These are phyloP conservation scores for Himalopsyche kuldschensis DNA, from an alignment of 2,888 invertebrate genomes.

Conservation along the genomic window DNA sequence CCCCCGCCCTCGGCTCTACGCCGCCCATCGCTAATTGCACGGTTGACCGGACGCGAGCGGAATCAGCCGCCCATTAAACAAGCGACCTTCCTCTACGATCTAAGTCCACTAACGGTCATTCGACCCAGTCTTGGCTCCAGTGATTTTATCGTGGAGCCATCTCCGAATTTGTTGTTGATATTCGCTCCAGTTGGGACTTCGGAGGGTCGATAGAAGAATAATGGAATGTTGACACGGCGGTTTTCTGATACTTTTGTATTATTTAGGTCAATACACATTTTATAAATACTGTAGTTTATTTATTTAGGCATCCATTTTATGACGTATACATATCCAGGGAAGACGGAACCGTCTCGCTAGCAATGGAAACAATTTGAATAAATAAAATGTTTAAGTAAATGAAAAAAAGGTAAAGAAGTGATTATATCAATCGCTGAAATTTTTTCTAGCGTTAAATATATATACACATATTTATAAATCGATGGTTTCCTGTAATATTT, in stretches of 20 bases:
- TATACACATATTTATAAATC: no score
- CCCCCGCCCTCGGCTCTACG: not conserved
- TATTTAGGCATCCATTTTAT: not conserved
- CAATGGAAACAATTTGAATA: no score
- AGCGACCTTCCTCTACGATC: constrained; percentile 18
- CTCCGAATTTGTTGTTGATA: constrained; percentile 4
- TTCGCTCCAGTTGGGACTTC: not conserved
- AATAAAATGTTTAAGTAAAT: no score
- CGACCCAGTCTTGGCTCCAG: constrained; percentile 7
- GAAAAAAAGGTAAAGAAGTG: no score
- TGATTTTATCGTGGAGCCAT: constrained; percentile 12
- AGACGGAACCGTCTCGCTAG: no score
- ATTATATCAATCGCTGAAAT: no score
- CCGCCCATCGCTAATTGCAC: constrained; percentile 28
- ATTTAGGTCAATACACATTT: not conserved
- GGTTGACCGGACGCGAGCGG: constrained; percentile 30
- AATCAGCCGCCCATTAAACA: constrained; percentile 29
- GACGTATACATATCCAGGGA: not conserved
- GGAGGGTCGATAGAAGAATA: not conserved
- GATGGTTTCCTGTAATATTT: no score
- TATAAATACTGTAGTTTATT: not conserved
- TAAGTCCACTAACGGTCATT: constrained; percentile 9
- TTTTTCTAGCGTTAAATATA: no score
- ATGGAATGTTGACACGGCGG: not conserved
- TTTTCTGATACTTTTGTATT: not conserved